These are phyloP conservation scores for Nothobranchius kuhntae DNA, from an alignment of 2,113 vertebrate species.

Conservation along the genomic window DNA sequence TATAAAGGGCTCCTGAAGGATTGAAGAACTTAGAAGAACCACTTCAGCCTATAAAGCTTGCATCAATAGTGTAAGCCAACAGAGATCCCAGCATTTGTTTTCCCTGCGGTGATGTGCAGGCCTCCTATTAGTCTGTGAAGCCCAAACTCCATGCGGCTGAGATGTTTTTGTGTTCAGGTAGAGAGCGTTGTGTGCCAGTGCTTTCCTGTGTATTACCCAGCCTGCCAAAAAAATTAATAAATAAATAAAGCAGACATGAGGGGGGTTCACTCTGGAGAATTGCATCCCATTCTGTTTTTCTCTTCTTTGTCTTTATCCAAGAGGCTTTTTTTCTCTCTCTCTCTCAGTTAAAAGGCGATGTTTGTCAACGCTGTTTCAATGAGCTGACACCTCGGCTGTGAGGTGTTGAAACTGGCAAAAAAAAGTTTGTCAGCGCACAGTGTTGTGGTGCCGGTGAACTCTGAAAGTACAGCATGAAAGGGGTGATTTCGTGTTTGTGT, in stretches of 20 bases:
- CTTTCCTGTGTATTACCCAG: conserved; percentile 70
- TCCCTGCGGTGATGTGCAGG: conserved; percentile 56
- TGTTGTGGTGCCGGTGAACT: conserved; percentile 63
- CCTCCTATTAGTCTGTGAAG: conserved; percentile 64
- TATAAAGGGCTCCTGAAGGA: conserved; percentile 52
- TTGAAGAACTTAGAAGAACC: conserved; percentile 55
- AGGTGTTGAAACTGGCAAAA: conserved; percentile 71
- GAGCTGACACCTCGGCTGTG: conserved; percentile 75
- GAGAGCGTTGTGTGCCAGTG: conserved; percentile 68
- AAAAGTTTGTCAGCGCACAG: conserved; percentile 58
- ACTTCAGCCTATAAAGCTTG: conserved; percentile 51
- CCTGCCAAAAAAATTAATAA: conserved; percentile 63
- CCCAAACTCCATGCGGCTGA: conserved; percentile 62
- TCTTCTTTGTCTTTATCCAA: conserved; percentile 41
- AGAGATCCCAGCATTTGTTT: conserved; percentile 52
- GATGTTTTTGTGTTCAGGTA: conserved; percentile 74
- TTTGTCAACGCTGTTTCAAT: conserved; percentile 72
- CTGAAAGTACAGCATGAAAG: conserved; percentile 71
- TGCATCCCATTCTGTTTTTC: conserved; percentile 74
- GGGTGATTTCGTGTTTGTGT: conserved; percentile 53
- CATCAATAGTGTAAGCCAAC: conserved; percentile 60
- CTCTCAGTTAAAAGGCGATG: conserved; percentile 72
- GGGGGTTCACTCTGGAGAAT: conserved; percentile 72
- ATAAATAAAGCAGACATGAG: conserved; percentile 56
- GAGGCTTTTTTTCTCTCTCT: conserved; percentile 60